A percentile compares a stretch with the other conserved stretches of the same genome.
phyloP scores from a whole-genome alignment of 2,888 invertebrate genomes.

The Andrena praecox region DNA sequence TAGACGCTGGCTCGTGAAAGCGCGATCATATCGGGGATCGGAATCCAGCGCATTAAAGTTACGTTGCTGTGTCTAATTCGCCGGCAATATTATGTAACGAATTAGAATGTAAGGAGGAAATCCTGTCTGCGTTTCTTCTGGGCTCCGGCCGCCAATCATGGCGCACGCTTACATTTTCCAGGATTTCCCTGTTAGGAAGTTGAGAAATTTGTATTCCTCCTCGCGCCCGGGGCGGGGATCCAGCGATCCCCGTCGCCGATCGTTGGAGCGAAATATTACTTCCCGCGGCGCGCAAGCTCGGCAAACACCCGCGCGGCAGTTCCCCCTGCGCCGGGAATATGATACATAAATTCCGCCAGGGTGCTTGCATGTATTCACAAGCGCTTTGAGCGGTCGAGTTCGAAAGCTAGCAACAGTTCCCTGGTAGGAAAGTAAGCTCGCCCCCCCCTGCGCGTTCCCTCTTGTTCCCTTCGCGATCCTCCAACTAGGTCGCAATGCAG shows the following conservation, averaged over 20 bases:
- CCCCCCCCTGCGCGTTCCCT: slow-evolving; percentile 9
- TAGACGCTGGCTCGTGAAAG: slow-evolving; percentile 49
- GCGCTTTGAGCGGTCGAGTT: slow-evolving; percentile 45
- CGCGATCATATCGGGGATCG: slow-evolving; percentile 46
- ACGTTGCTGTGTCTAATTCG: slow-evolving; percentile 50
- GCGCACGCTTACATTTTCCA: slow-evolving; percentile 23
- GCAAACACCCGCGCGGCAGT: slow-evolving; percentile 33
- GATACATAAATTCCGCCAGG: slow-evolving; percentile 56
- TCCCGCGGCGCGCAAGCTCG: slow-evolving; percentile 22
- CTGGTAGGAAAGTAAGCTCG: slow-evolving; percentile 40
- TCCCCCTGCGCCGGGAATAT: slow-evolving; percentile 26
- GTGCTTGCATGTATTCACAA: slow-evolving; percentile 51
- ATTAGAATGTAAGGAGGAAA: slow-evolving; percentile 55
- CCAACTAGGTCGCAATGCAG: slow-evolving; percentile 39
- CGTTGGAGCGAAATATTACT: slow-evolving; percentile 49
- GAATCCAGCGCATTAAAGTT: slow-evolving; percentile 50
- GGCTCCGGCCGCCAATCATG: slow-evolving; percentile 35
- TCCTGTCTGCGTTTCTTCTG: slow-evolving; percentile 51
- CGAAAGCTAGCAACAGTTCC: slow-evolving; percentile 45
- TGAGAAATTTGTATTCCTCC: no score
- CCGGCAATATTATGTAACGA: slow-evolving; percentile 51
- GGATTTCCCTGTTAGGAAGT: slow-evolving; percentile 5
- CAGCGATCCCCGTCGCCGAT: slow-evolving; percentile 25
- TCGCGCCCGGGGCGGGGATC: neutral
- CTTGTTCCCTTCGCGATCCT: slow-evolving; percentile 27